Conservation (phyloP, 2,888 invertebrate genomes). For the Parnassius mnemosyne region DNA sequence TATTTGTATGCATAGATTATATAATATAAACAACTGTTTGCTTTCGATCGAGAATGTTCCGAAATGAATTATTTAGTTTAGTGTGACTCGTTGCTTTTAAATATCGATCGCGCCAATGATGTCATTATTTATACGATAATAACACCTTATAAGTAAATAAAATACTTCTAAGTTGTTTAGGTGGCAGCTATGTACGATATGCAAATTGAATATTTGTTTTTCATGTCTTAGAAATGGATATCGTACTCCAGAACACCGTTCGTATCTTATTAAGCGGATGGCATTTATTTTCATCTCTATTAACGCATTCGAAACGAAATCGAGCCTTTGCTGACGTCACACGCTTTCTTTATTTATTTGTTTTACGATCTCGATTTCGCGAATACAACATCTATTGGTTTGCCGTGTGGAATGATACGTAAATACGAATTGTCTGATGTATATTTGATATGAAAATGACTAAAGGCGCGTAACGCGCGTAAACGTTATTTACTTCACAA, state of each 20-base stretch:
- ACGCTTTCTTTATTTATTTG: conserved; percentile 2
- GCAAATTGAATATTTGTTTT: conserved; percentile 3
- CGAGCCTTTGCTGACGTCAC: neutral
- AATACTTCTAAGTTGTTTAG: neutral
- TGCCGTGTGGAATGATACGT: no score
- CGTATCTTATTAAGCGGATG: neutral
- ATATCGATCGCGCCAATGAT: conserved; percentile 33
- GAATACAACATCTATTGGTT: neutral
- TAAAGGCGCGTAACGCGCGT: no score
- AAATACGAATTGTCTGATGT: neutral
- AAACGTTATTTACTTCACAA: no score
- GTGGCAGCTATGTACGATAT: neutral
- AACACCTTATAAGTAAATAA: conserved; percentile 17
- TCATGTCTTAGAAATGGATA: neutral
- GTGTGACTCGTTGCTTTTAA: conserved; percentile 30
- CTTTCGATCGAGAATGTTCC: conserved; percentile 39
- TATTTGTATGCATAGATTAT: no score
- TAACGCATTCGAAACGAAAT: conserved; percentile 1
- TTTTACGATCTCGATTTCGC: conserved; percentile 1
- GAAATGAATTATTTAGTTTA: conserved; percentile 35
- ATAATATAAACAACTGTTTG: no score
- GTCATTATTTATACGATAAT: conserved; percentile 34
- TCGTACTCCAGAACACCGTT: neutral
- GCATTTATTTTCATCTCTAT: conserved; percentile 4
- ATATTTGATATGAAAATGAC: neutral